Evolutionary conservation across 2,113 vertebrate genomes (phyloP).

Genomic region (Toxostoma redivivum): DNA sequence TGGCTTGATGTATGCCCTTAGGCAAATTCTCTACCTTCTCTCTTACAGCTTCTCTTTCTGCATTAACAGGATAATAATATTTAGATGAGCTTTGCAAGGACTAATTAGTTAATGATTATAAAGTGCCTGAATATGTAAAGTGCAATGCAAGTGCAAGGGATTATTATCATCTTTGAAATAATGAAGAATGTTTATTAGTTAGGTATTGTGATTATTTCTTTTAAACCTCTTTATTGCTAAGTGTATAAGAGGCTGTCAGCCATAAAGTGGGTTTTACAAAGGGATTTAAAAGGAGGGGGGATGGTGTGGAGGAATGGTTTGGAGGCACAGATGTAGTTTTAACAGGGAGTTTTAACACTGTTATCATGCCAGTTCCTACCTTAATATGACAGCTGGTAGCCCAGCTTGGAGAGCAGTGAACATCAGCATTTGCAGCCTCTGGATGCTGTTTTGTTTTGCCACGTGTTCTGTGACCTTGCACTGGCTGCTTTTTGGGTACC

Average conservation of each 20-base stretch:
- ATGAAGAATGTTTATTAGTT: slow-evolving; percentile 63
- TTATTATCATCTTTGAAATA: slow-evolving; percentile 50
- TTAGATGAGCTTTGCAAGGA: slow-evolving; percentile 61
- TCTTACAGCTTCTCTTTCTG: slow-evolving; percentile 39
- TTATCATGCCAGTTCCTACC: not conserved
- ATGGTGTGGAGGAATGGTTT: not conserved
- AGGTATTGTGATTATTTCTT: slow-evolving; percentile 56
- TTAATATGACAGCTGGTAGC: not conserved
- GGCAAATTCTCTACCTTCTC: slow-evolving; percentile 54
- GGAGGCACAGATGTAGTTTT: not conserved
- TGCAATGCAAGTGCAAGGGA: slow-evolving; percentile 37
- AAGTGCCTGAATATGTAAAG: slow-evolving; percentile 59
- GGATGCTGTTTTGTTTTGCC: not conserved
- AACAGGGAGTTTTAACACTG: not conserved
- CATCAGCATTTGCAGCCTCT: not conserved
- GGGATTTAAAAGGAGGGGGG: not conserved
- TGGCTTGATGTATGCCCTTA: slow-evolving; percentile 35
- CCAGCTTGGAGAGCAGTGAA: not conserved
- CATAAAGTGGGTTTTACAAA: slow-evolving; percentile 23
- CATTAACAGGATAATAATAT: slow-evolving; percentile 64
- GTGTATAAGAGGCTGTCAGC: slow-evolving; percentile 26
- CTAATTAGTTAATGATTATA: slow-evolving; percentile 66
- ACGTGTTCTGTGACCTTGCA: not conserved
- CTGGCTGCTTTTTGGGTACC: not conserved
- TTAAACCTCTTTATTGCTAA: slow-evolving; percentile 50